A percentile compares a stretch with the other conserved stretches of the same genome.
phyloP scores from a whole-genome alignment of 2,888 invertebrate genomes.

The Chloroclysta siterata region DNA sequence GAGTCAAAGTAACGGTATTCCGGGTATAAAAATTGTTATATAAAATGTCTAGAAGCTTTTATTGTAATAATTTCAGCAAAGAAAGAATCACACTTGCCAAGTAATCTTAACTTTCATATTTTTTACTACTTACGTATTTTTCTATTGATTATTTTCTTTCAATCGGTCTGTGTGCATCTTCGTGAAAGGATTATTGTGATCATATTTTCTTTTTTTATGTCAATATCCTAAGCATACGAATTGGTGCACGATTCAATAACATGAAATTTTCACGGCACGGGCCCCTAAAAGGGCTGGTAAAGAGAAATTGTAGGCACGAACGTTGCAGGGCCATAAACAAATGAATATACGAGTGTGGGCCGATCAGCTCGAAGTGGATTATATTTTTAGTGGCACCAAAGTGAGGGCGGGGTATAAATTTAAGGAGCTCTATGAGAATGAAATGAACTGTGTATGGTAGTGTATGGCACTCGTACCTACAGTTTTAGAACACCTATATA shows the following conservation, averaged over 20 bases:
- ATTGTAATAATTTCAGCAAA: slow-evolving; percentile 9
- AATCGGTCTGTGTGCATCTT: no score
- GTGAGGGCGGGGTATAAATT: slow-evolving; percentile 17
- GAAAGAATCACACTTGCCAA: background rate
- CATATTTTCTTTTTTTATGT: background rate
- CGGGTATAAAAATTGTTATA: background rate
- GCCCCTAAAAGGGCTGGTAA: slow-evolving; percentile 39
- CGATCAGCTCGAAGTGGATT: slow-evolving; percentile 70
- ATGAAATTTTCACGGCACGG: slow-evolving; percentile 26
- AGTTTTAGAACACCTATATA: background rate
- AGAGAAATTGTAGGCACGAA: slow-evolving; percentile 48
- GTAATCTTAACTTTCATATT: background rate
- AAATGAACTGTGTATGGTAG: slow-evolving; percentile 2
- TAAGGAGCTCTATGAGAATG: slow-evolving; percentile 22
- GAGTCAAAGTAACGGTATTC: background rate
- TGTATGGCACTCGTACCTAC: background rate
- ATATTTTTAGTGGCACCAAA: slow-evolving; percentile 56
- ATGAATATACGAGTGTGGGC: slow-evolving; percentile 68
- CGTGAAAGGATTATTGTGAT: background rate
- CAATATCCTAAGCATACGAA: background rate
- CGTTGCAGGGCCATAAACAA: slow-evolving; percentile 74
- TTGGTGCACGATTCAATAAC: slow-evolving; percentile 17
- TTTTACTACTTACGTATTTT: background rate
- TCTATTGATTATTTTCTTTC: no score
- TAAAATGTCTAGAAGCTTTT: slow-evolving; percentile 14